A percentile compares a stretch with the other conserved stretches of the same genome.
phyloP scores from a whole-genome alignment of 2,113 vertebrate species.

The Passer domesticus region DNA sequence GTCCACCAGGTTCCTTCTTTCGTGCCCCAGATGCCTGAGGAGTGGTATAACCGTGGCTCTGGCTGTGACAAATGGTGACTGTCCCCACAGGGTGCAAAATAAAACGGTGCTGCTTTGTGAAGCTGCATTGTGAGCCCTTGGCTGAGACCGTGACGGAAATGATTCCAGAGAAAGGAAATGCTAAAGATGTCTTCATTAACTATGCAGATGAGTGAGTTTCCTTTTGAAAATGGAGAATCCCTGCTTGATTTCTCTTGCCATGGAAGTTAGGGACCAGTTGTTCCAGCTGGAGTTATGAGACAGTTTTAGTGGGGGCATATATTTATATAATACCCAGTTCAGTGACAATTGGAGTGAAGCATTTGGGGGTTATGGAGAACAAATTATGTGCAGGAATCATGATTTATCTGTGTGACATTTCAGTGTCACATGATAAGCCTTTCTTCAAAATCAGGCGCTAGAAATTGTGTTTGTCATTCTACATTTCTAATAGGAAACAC shows the following conservation, averaged over 20 bases:
- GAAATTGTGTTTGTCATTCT: background rate
- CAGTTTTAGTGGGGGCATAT: background rate
- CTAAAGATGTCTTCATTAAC: background rate
- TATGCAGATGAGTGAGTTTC: background rate
- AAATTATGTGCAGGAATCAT: background rate
- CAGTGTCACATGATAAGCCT: background rate
- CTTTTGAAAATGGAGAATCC: background rate
- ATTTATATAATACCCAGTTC: background rate
- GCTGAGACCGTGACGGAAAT: background rate
- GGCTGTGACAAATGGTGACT: background rate
- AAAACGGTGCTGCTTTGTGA: background rate
- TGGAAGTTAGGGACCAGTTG: background rate
- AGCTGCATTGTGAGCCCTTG: background rate
- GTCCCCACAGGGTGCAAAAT: background rate
- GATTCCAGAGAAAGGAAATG: background rate
- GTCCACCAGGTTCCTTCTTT: background rate
- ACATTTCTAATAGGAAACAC: background rate
- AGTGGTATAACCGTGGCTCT: background rate
- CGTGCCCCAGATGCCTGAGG: background rate
- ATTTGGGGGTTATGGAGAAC: background rate
- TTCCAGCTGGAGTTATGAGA: background rate
- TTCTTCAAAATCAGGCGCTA: background rate
- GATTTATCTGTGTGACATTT: background rate
- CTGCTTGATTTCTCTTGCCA: background rate
- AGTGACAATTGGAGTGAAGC: background rate